phyloP scores from a whole-genome alignment of 2,797 vertebrate genomes.

The Orientallactaga sibirica region DNA sequence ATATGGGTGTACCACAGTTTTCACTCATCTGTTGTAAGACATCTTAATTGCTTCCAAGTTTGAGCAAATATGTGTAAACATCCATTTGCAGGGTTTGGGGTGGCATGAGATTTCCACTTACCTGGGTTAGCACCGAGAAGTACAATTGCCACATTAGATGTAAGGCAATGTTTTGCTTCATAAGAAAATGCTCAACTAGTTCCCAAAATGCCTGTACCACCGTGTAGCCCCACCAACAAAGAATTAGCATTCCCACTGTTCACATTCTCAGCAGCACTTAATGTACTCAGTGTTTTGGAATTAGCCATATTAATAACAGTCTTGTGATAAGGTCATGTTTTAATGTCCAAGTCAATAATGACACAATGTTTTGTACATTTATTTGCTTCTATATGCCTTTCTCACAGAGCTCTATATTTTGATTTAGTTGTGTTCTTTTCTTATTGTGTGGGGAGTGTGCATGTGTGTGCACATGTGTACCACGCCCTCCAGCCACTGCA shows the following conservation, averaged over 20 bases:
- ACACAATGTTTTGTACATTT: background rate
- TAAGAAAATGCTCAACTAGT: conserved; percentile 22
- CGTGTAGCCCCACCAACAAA: background rate
- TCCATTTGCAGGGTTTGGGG: background rate
- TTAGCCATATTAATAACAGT: background rate
- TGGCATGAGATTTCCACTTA: background rate
- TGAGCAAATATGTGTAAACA: background rate
- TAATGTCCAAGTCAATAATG: background rate
- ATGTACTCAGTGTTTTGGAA: background rate
- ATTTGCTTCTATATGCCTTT: background rate
- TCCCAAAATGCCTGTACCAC: background rate
- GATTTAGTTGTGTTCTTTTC: background rate
- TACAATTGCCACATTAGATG: background rate
- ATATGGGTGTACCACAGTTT: background rate
- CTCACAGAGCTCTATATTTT: background rate
- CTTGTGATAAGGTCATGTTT: background rate
- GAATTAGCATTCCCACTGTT: background rate
- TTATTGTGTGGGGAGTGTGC: background rate
- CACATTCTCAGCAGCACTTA: background rate
- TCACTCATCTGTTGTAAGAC: background rate
- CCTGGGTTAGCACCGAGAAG: background rate
- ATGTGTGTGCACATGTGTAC: too few species aligned
- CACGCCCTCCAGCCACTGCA: too few species aligned
- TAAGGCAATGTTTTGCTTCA: conserved; percentile 5
- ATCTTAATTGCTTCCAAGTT: conserved; percentile 23